Percentiles rank a stretch among this genome's conserved stretches.
These are phyloP conservation scores for Drosophila stalkeri DNA, from an alignment of 2,888 invertebrate species.

Conservation along the genomic window DNA sequence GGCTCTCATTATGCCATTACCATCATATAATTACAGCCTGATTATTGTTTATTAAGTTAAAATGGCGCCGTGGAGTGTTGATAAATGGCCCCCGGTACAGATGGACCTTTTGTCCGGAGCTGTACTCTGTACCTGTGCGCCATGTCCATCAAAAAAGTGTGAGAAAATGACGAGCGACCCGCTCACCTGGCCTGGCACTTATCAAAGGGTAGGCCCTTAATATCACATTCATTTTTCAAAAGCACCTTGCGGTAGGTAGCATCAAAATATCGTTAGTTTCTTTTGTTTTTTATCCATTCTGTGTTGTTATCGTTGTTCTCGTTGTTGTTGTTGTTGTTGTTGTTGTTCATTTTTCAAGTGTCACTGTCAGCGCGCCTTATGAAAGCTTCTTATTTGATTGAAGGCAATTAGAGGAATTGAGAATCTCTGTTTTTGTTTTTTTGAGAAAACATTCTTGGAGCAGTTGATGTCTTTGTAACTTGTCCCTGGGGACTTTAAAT, in stretches of 20 bases:
- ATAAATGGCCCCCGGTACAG: conserved; percentile 57
- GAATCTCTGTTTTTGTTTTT: background rate
- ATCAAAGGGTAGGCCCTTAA: conserved; percentile 54
- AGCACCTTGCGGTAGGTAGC: conserved; percentile 45
- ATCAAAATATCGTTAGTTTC: conserved; percentile 41
- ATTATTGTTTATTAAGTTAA: conserved; percentile 78
- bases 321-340: background rate
- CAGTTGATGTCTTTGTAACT: conserved; percentile 16
- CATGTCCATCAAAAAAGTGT: conserved; percentile 23
- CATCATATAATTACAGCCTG: conserved; percentile 75
- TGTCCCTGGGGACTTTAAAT: conserved; percentile 60
- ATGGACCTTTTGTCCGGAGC: conserved; percentile 47
- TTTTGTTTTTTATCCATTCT: conserved; percentile 16
- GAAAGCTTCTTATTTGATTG: conserved; percentile 50
- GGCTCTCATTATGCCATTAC: conserved; percentile 69
- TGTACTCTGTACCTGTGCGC: conserved; percentile 66
- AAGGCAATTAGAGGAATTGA: conserved; percentile 52
- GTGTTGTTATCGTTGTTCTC: background rate
- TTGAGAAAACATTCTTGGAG: conserved; percentile 22
- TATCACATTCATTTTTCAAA: conserved; percentile 55
- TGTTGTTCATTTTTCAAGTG: conserved; percentile 62
- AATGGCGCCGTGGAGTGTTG: conserved; percentile 58
- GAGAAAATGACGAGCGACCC: conserved; percentile 19
- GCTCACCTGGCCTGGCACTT: conserved; percentile 59
- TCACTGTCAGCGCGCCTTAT: conserved; percentile 63